Base-by-base conservation (phyloP, 2,888 invertebrate species). In the Neoaliturus tenellus region DNA sequence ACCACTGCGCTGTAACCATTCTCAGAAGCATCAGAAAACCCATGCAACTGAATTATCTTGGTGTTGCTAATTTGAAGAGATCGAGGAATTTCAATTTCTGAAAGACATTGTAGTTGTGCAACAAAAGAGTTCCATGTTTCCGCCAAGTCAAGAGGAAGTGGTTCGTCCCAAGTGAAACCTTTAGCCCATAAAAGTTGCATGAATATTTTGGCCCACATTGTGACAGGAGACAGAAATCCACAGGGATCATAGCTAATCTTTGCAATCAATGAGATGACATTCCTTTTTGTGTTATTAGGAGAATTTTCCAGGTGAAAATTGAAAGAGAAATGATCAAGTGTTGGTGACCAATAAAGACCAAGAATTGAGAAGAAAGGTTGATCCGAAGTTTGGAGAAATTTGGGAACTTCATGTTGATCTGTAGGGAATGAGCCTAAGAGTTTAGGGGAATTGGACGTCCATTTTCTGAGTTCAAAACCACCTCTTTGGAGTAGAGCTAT, bases 11-110 rank as follows among this genome's bases (percentile, higher is more conserved):
- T 48, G 35, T 55, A 84, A 2, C 81, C 84, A 44, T 41, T 71
- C 28, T 73, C 55, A 14, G 81, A 81, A 10, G 84, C 84, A 55
- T 84, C 84, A 4, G 23, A 67, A 33, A 81, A 84, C 0, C 84
- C 71, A 48, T 67, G 33, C 10, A 81, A 4, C 12, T 25, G 48
- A 55, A 5, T 20, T 5, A 3, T 71, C 8, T n/a, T n/a, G 1
- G 23, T 0, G 1, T 39, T 6, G 4, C 12, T 17, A 1, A 23
- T 17, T 33, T 73, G 23, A 4, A 73, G 39, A 33, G 62, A 14
- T n/a, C 73, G 44, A 48, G 83, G 83, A 20, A 83, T 75, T 14
- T 17, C 14, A 55, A 78, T 58, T 35, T 3, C 35, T n/a, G 31
- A 0, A 83, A 10, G n/a, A 17, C 0, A 28, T 28, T 2, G 41